These are phyloP conservation scores for Conchocele bisecta DNA, from an alignment of 2,888 invertebrate species.

Conservation along the genomic window DNA sequence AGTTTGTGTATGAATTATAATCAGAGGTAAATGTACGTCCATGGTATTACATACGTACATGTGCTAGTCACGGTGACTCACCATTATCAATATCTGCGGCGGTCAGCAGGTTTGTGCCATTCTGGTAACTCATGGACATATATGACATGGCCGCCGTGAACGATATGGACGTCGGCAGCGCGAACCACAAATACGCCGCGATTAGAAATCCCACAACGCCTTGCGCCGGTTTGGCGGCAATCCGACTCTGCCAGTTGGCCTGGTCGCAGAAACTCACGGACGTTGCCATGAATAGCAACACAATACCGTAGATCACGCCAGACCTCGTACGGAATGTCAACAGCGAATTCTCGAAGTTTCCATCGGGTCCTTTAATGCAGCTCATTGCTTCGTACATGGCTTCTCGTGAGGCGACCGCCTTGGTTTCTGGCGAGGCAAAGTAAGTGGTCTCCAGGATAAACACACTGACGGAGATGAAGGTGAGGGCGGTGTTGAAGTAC, in stretches of 20 bases:
- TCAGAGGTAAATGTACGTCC: no score
- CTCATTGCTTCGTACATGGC: conserved; percentile 62
- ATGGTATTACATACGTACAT: no score
- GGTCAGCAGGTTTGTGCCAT: conserved; percentile 54
- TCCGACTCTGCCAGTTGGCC: conserved; percentile 80
- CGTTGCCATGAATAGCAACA: conserved; percentile 61
- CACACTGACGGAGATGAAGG: conserved; percentile 68
- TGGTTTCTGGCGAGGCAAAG: conserved; percentile 38
- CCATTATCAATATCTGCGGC: conserved; percentile 55
- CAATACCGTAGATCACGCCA: conserved; percentile 68
- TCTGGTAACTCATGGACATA: conserved; percentile 59
- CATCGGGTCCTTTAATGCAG: conserved; percentile 65
- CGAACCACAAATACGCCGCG: conserved; percentile 77
- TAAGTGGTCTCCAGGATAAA: conserved; percentile 67
- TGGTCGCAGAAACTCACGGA: conserved; percentile 71
- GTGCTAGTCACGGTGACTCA: conserved; percentile 6
- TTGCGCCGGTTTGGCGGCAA: conserved; percentile 77
- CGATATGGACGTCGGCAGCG: conserved; percentile 74
- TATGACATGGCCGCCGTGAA: conserved; percentile 69
- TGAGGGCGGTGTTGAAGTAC: conserved; percentile 76
- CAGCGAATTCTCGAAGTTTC: conserved; percentile 66
- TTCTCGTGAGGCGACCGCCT: conserved; percentile 51
- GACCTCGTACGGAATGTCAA: conserved; percentile 70
- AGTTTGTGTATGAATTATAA: no score
- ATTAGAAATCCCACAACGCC: conserved; percentile 78